Base-by-base conservation (phyloP, 1,140 invertebrate species). In the Radopholus similis region DNA sequence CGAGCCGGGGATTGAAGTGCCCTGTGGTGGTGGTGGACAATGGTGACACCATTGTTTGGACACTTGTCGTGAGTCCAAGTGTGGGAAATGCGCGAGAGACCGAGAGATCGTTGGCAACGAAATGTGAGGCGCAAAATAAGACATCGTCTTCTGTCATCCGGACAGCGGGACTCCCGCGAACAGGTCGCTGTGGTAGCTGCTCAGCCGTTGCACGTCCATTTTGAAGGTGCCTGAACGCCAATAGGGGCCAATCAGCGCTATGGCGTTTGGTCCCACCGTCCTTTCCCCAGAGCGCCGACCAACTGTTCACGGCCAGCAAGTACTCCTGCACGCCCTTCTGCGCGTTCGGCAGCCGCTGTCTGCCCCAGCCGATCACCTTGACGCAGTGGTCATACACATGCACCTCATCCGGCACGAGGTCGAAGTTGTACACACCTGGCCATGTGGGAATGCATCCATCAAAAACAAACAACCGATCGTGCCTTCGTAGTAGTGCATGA, bases 401-500 rank as follows among this genome's bases (percentile, higher is more conserved):
- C 44, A 58, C 23, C 62, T 68, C 66, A 1, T 35, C 32, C 3
- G 59, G 63, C 15, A 38, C 15, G 37, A 49, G 26, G 15, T 51
- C 28, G 55, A 68, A 68, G 37, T 68, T 42, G 42, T 68, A 68
- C 23, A 68, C 54, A 26, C 66, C 66, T 68, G 64, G 1, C 54
- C 18, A 32, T 66, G 40, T 34, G 49, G 26, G 30, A 15, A 26
- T 32, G 40, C 30, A 21, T 23, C 18, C 4, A 5, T 26, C n/a
- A 56, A n/a, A 37, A 21, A 5, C 15, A 3, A 18, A 11, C 8
- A n/a, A 64, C 28, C 4, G 23, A 9, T 34, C n/a, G 3, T 11
- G 64, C 66, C 66, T 18, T 68, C 66, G 23, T 68, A 49, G 35
- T 63, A 68, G 63, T 68, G 66, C 66, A 68, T 65, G 51, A 68